A percentile compares a stretch with the other conserved stretches of the same genome.
Evolutionary conservation across 2,113 vertebrate species (phyloP).

Genomic region (Oreochromis niloticus): DNA sequence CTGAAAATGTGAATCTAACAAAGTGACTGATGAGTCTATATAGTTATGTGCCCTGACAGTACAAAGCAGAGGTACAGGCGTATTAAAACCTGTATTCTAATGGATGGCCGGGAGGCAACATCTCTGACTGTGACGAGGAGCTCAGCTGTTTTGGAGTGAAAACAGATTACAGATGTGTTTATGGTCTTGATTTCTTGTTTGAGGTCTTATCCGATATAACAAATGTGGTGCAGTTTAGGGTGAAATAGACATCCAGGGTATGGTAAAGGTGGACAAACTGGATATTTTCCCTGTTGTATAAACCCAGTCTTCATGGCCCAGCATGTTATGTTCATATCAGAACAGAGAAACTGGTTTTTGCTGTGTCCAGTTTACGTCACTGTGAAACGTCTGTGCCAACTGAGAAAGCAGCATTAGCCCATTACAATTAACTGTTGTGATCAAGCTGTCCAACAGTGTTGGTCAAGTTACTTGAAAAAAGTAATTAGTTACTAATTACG

Average conservation of each 20-base stretch:
- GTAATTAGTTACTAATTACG: background rate
- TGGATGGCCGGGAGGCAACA: background rate
- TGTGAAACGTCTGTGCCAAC: background rate
- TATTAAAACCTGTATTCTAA: background rate
- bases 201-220: background rate
- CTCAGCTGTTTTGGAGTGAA: background rate
- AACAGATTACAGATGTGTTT: background rate
- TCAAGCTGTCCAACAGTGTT: background rate
- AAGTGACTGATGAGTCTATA: background rate
- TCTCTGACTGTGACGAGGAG: background rate
- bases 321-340: background rate
- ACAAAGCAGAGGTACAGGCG: background rate
- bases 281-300: rapidly evolving
- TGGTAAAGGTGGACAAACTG: background rate
- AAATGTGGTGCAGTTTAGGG: background rate
- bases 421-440: background rate
- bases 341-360: background rate
- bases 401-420: background rate
- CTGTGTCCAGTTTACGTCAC: background rate
- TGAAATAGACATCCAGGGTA: background rate
- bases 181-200: background rate
- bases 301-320: background rate
- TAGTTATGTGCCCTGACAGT: background rate
- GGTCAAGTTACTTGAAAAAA: background rate
- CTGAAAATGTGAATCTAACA: background rate